These are phyloP conservation scores for Orius laevigatus DNA, from an alignment of 1,140 invertebrate genomes.

Conservation along the genomic window DNA sequence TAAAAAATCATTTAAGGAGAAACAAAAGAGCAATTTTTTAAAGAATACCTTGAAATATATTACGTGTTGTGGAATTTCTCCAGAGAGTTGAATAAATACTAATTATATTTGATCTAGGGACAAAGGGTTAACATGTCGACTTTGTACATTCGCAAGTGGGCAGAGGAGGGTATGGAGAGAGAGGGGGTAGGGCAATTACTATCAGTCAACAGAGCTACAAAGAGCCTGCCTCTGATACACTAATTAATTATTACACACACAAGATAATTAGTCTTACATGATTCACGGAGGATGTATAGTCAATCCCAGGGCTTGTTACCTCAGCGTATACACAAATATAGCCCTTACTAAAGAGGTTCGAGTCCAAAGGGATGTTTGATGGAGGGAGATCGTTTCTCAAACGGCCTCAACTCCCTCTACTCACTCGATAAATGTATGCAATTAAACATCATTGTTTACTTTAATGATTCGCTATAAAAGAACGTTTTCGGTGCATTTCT, in stretches of 20 bases:
- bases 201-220: conserved; percentile 11
- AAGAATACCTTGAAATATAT: too few relatives aligned
- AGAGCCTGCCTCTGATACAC: conserved; percentile 10
- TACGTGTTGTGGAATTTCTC: too few relatives aligned
- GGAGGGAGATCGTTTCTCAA: neutral
- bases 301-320: conserved; percentile 4
- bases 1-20: too few relatives aligned
- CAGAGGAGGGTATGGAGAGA: neutral
- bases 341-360: neutral
- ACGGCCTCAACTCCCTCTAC: neutral
- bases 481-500: neutral
- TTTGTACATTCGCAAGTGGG: conserved; percentile 4
- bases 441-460: too few relatives aligned
- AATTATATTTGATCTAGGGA: conserved; percentile 10
- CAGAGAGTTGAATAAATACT: conserved; percentile 6
- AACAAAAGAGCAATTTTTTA: too few relatives aligned
- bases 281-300: conserved; percentile 6
- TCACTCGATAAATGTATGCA: too few relatives aligned
- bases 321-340: conserved; percentile 3
- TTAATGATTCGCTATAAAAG: neutral
- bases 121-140: conserved; percentile 11
- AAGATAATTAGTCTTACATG: conserved; percentile 13
- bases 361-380: conserved; percentile 3
- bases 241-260: conserved; percentile 9
- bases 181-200: conserved; percentile 8